Conservation (phyloP, 2,888 invertebrate genomes). For the Pristionchus fissidentatus region DNA sequence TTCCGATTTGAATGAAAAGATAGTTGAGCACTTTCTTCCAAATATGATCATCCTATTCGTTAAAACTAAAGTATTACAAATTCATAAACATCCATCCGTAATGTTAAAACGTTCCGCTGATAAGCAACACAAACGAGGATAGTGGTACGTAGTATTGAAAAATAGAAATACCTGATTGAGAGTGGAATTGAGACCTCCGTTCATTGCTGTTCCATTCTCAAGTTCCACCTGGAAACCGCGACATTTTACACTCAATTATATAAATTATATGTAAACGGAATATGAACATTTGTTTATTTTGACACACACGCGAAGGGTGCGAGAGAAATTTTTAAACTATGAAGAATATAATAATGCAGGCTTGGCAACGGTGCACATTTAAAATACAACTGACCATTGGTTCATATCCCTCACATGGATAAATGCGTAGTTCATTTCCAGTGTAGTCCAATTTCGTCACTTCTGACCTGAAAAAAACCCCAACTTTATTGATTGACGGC, state of each 20-base stretch:
- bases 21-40: too few species aligned
- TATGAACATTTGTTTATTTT: too few species aligned
- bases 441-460: constrained; percentile 92
- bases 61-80: background rate
- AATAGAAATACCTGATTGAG: constrained; percentile 31
- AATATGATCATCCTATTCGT: too few species aligned
- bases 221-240: constrained; percentile 6
- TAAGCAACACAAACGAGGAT: too few species aligned
- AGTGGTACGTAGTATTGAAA: too few species aligned
- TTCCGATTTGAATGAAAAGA: too few species aligned
- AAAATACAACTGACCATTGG: constrained; percentile 23
- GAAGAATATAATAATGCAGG: constrained; percentile 23
- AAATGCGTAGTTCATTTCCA: constrained; percentile 96
- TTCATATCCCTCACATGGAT: constrained; percentile 77
- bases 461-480: constrained; percentile 80
- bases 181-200: background rate
- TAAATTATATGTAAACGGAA: constrained; percentile 30
- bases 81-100: background rate
- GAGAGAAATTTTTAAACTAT: too few species aligned
- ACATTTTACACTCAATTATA: constrained; percentile 56
- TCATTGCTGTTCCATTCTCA: background rate
- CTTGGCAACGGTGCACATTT: background rate
- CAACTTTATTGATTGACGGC: too few species aligned
- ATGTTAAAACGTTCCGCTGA: too few species aligned
- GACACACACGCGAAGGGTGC: too few species aligned